These are phyloP conservation scores for Chiloscyllium plagiosum DNA, from an alignment of 2,113 vertebrate species.

Conservation along the genomic window DNA sequence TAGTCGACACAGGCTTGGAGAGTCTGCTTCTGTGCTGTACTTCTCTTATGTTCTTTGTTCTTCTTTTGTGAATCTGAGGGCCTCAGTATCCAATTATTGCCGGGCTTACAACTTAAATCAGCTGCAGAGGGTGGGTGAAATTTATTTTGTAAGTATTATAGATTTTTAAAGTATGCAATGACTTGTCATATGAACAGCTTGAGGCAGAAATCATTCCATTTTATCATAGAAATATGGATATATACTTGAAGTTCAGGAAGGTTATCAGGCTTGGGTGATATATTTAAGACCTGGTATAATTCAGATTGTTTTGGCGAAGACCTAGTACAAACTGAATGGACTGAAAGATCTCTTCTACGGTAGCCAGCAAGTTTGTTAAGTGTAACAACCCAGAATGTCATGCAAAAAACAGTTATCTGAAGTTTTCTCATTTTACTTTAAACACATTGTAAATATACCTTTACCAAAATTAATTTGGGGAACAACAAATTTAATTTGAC, in stretches of 20 bases:
- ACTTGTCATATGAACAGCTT: background rate
- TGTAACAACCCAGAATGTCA: background rate
- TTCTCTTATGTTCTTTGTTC: too few species aligned
- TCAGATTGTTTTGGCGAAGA: background rate
- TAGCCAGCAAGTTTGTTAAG: background rate
- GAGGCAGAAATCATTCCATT: background rate
- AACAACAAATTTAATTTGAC: background rate
- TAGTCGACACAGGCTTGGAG: too few species aligned
- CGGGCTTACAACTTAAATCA: background rate
- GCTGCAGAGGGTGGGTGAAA: background rate
- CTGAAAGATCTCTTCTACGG: background rate
- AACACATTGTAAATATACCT: background rate
- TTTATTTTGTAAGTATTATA: background rate
- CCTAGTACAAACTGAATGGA: background rate
- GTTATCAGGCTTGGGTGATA: background rate
- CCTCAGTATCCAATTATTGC: background rate
- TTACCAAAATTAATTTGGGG: background rate
- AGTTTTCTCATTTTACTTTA: background rate
- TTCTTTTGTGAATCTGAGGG: background rate
- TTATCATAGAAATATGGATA: background rate
- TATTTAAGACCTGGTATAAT: background rate
- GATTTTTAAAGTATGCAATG: background rate
- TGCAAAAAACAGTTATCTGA: background rate
- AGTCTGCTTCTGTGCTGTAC: too few species aligned
- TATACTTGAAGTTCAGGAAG: background rate